Conservation (phyloP, 92 coral and sea anemone species). For the Virgularia gustaviana region DNA sequence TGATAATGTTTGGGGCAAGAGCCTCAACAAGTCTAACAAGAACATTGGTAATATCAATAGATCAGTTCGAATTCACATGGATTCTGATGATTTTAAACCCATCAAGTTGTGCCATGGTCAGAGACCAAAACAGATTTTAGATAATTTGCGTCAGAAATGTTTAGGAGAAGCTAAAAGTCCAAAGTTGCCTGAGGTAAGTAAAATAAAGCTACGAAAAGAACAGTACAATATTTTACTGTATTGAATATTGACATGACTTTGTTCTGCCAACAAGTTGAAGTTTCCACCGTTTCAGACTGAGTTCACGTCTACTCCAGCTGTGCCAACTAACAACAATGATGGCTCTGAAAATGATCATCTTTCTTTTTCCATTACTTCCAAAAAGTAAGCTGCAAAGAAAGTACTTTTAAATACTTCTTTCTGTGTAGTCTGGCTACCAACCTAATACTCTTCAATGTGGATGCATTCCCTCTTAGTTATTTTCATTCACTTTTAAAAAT, state of each 20-base stretch:
- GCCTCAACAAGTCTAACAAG: conserved; percentile 62
- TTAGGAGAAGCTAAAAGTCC: no score
- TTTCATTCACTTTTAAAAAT: no score
- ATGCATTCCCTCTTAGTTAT: no score
- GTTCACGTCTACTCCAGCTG: no score
- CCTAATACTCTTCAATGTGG: neutral
- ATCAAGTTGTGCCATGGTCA: conserved; percentile 89
- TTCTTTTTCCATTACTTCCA: conserved; percentile 14
- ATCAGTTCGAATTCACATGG: conserved; percentile 60
- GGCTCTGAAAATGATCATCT: neutral
- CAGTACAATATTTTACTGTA: no score
- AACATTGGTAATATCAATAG: conserved; percentile 38
- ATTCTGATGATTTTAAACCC: conserved; percentile 72
- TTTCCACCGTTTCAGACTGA: no score
- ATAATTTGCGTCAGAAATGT: no score
- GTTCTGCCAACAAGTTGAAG: no score
- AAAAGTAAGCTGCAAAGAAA: conserved; percentile 20
- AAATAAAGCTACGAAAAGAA: no score
- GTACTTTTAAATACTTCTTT: neutral
- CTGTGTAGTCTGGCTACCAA: neutral
- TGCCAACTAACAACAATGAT: no score
- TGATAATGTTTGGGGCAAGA: conserved; percentile 81
- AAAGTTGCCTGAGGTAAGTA: no score
- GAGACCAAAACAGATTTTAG: conserved; percentile 58
- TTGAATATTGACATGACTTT: no score